These are phyloP conservation scores for Turritopsis dohrnii DNA, from an alignment of 30 jellyfish, hydroid and myxozoan genomes.

Conservation along the genomic window DNA sequence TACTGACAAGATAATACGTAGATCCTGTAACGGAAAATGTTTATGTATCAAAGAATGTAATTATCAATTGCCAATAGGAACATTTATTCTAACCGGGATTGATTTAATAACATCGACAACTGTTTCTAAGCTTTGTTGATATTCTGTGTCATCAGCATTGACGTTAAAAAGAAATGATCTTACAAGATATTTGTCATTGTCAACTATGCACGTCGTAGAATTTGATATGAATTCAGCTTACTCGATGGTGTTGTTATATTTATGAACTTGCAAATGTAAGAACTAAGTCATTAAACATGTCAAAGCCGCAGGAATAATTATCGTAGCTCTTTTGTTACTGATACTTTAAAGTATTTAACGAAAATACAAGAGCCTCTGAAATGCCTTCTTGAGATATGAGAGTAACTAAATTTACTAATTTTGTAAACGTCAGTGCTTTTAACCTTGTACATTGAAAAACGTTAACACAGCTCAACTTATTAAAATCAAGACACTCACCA, in stretches of 20 bases:
- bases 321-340: too few relatives aligned
- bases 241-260: too few relatives aligned
- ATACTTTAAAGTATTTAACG: too few relatives aligned
- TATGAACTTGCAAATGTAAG: too few relatives aligned
- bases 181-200: neutral
- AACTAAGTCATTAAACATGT: too few relatives aligned
- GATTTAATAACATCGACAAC: neutral
- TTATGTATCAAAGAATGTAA: neutral
- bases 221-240: too few relatives aligned
- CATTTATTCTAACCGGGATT: neutral
- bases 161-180: neutral
- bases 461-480: neutral
- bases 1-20: neutral
- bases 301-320: too few relatives aligned
- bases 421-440: neutral
- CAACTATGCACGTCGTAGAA: too few relatives aligned
- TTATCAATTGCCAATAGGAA: too few relatives aligned
- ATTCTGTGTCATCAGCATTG: neutral
- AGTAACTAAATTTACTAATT: too few relatives aligned
- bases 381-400: too few relatives aligned
- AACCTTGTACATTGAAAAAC: neutral
- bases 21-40: neutral
- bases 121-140: neutral
- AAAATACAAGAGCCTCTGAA: too few relatives aligned
- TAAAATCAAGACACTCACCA: neutral